Evolutionary conservation across 2,113 vertebrate species (phyloP).

Genomic region (Megaceryle torquata): DNA sequence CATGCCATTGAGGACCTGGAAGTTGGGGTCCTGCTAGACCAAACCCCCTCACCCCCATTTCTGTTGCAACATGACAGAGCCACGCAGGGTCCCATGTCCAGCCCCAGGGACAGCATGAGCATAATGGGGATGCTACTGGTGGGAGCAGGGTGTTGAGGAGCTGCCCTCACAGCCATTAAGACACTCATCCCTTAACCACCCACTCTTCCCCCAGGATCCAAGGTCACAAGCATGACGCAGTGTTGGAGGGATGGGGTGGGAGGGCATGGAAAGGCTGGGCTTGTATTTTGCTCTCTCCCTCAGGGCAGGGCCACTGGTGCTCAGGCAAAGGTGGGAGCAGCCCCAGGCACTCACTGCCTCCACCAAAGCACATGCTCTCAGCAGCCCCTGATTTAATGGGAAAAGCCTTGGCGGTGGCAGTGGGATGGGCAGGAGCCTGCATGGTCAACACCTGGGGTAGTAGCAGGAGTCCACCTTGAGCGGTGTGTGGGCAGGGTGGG

Average conservation of each 20-base stretch:
- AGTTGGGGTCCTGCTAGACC: neutral
- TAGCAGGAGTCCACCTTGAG: fast-evolving
- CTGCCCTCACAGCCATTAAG: neutral
- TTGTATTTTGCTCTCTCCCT: neutral
- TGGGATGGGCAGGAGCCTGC: fast-evolving
- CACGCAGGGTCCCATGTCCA: neutral
- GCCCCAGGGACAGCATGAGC: neutral
- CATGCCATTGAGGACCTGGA: neutral
- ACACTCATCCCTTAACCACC: neutral
- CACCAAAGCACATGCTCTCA: neutral
- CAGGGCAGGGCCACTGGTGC: neutral
- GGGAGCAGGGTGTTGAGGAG: neutral
- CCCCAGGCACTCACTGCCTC: neutral
- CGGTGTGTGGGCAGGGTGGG: neutral
- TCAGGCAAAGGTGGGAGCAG: neutral
- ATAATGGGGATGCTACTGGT: fast-evolving
- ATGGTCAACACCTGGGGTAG: neutral
- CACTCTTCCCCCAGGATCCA: neutral
- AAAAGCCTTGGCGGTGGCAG: neutral
- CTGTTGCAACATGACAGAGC: neutral
- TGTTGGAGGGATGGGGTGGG: neutral
- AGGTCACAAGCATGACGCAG: neutral
- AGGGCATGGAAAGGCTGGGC: neutral
- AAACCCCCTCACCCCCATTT: neutral
- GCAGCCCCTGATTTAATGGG: neutral